Base-by-base conservation (phyloP, 2,113 vertebrate species). In the Nesospiza acunhae region DNA sequence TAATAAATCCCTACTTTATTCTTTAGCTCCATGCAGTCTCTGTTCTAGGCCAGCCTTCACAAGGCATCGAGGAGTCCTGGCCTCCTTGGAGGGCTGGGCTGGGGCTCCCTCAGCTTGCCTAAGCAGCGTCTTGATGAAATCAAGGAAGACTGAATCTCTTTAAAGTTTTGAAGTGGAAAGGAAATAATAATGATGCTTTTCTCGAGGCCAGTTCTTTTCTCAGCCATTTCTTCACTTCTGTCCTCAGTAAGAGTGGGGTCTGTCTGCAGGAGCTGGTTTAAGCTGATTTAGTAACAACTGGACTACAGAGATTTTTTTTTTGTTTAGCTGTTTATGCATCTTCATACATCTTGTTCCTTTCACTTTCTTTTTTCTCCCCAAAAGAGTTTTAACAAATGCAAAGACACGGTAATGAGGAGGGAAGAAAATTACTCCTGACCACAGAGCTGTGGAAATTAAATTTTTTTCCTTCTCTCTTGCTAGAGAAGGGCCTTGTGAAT, bases 61-160 rank as follows among this genome's bases (percentile, higher is more conserved):
- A 24, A 16, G 56, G n/a, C 56, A 35, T 35, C 1, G 7, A 16
- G 56, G 46, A 74, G 42, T 27, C 6, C 31, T 4, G 2, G 11
- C 14, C 37, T n/a, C 59, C 49, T 7, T 2, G 15, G 39, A 58
- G 33, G 15, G 13, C 13, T 33, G 1, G 63, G n/a, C 37, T 23
- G 31, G 13, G 35, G 35, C 13, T 35, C 79, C 30, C 55, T 50
- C 0, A 0, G 77, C 53, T 88, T 86, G 79, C 37, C 50, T 39
- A 37, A 72, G 79, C 72, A 93, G 50, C 41, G 50, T 66, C 58
- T 73, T 90, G 92, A 66, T 80, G 76, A 94, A 83, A 95, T 90
- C 31, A 76, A 79, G 37, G 24, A 79, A 52, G 69, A 83, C 67
- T 73, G 75, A 85, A 41, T 66, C 35, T 37, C 37, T 62, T 85